Conservation (phyloP, 2,113 vertebrate species). For the Anoura caudifer region DNA sequence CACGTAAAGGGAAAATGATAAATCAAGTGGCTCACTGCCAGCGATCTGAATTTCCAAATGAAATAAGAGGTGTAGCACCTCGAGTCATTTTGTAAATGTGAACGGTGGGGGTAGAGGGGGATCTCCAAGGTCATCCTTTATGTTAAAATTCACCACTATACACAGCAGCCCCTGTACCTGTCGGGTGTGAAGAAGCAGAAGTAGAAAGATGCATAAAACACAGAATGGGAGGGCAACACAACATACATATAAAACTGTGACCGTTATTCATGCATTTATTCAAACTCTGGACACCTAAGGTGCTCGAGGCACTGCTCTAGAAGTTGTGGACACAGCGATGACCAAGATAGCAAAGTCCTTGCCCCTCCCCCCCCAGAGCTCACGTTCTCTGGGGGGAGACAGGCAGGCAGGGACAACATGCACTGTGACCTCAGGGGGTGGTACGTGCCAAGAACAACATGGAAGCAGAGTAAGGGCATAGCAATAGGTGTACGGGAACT, state of each 20-base stretch:
- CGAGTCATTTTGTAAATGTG: conserved; percentile 68
- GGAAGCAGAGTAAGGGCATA: background rate
- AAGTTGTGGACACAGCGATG: background rate
- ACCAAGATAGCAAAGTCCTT: background rate
- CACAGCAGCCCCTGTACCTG: background rate
- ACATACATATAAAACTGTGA: background rate
- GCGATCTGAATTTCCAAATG: conserved; percentile 53
- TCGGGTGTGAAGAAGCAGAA: background rate
- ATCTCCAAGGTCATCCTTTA: conserved; percentile 53
- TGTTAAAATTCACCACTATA: conserved; percentile 4
- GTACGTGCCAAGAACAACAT: background rate
- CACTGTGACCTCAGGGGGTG: background rate
- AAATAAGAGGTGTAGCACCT: conserved; percentile 51
- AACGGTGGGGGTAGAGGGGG: background rate
- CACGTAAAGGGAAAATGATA: conserved; percentile 52
- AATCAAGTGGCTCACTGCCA: conserved; percentile 66
- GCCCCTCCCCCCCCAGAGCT: no score
- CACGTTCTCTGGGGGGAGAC: background rate
- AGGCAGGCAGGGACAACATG: background rate
- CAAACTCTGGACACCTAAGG: background rate
- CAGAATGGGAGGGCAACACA: background rate
- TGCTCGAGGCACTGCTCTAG: background rate
- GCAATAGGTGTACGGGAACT: background rate
- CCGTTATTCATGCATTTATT: background rate
- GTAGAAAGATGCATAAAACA: background rate